Evolutionary conservation across 2,113 vertebrate species (phyloP).

Genomic region (Eclectus roratus): DNA sequence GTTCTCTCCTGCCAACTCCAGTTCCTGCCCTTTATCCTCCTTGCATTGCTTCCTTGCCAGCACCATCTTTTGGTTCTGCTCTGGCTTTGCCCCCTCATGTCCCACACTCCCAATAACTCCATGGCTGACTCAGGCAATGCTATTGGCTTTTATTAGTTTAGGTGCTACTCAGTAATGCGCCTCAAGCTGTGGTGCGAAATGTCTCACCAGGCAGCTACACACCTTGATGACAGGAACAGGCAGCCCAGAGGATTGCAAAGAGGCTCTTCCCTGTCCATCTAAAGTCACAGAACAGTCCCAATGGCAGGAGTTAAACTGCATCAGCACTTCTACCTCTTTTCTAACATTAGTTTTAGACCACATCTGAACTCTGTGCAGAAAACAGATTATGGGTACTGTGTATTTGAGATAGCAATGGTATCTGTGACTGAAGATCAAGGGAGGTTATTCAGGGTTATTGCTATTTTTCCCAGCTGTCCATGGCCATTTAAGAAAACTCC

Average conservation of each 20-base stretch:
- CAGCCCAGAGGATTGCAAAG: neutral
- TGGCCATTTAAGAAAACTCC: neutral
- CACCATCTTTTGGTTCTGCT: neutral
- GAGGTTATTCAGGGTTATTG: neutral
- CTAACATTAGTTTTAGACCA: neutral
- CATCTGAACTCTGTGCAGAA: neutral
- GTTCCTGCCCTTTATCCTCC: neutral
- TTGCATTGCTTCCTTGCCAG: neutral
- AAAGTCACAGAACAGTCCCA: neutral
- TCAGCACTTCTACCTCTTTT: neutral
- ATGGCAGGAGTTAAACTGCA: neutral
- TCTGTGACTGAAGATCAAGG: neutral
- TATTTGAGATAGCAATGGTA: neutral
- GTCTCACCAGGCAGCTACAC: neutral
- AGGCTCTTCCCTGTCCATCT: neutral
- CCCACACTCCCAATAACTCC: neutral
- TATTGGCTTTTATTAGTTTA: neutral
- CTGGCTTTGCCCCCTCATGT: neutral
- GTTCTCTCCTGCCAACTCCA: neutral
- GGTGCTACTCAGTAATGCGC: neutral
- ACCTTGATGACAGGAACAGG: neutral
- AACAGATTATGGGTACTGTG: neutral
- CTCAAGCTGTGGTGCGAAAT: fast-evolving
- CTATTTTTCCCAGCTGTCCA: neutral
- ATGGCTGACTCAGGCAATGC: neutral